Evolutionary conservation across 2,113 vertebrate species (phyloP), one percentile per base, ranked within the genome.

Genomic region (Hippocampus abdominalis): DNA sequence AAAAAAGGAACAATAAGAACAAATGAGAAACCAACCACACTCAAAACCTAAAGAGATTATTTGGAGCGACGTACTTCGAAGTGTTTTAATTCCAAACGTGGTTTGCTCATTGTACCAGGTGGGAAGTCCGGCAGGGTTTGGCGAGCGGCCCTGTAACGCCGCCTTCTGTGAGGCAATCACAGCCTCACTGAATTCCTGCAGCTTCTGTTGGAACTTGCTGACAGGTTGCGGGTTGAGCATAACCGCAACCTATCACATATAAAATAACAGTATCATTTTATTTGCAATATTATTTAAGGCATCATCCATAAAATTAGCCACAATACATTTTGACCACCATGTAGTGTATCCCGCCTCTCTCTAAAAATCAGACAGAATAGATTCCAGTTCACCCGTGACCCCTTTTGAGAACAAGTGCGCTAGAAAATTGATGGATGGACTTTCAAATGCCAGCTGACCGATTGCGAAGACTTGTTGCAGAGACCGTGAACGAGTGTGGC

Each of bases 181-280:
- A 32, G 84, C 81, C 81, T 95, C 94, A 69, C 88, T 90, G 64
- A 90, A 79, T 16, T 94, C 90, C 62, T 89, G 81, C 9, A 94
- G 27, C 87, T 80, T 94, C 74, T 94, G 89, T 72, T 97, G 92
- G 82, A 94, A 94, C n/a, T 66, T 9, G 4, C 91, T 94, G 78
- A 90, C 91, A 29, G 67, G 73, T 46, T 81, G 83, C n/a, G 93
- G 93, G 81, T 92, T 94, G 72, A 95, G 63, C 82, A 94, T 54
- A 27, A 66, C 76, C 21, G 36, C 82, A 71, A 64, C 78, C 95
- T 96, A 85, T 84, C 59, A 57, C 48, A 12, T 3, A 71, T 4
- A 42, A 3, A 68, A 54, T 3, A 3, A 18, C 20, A 63, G 18
- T 15, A 64, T 8, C 10, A 13, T 48, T 16, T 18, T 15, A 2